Percentiles rank a stretch among this genome's conserved stretches.
Conservation (phyloP, 2,888 invertebrate genomes). For the Chorisops tibialis region DNA sequence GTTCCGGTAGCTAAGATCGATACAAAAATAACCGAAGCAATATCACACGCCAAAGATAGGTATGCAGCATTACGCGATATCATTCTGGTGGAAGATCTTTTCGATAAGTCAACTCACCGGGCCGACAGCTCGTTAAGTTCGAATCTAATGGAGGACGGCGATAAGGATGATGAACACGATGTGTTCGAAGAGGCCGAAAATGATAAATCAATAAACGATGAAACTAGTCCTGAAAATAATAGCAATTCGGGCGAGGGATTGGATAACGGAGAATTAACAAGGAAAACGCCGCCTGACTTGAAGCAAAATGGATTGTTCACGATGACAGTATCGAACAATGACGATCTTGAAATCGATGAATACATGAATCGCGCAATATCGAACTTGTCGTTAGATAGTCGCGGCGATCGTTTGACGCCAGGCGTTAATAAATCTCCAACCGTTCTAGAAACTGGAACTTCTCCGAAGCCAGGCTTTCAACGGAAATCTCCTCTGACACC, state of each 20-base stretch:
- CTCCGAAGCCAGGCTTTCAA: conserved; percentile 25
- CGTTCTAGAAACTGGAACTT: conserved; percentile 30
- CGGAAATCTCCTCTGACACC: conserved; percentile 27
- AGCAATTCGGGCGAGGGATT: conserved; percentile 47
- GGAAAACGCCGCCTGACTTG: conserved; percentile 38
- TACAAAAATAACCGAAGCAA: conserved; percentile 53
- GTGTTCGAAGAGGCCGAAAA: conserved; percentile 44
- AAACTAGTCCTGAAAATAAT: conserved; percentile 47
- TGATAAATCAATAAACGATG: conserved; percentile 46
- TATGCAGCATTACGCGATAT: conserved; percentile 80
- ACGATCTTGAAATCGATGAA: conserved; percentile 52
- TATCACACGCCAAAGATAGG: conserved; percentile 61
- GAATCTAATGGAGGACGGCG: conserved; percentile 53
- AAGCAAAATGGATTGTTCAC: conserved; percentile 34
- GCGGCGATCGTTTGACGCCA: conserved; percentile 50
- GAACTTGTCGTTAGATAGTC: conserved; percentile 50
- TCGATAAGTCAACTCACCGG: conserved; percentile 51
- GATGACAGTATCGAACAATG: conserved; percentile 42
- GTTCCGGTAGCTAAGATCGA: conserved; percentile 49
- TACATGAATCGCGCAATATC: conserved; percentile 52
- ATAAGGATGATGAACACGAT: conserved; percentile 53
- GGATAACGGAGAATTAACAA: conserved; percentile 42
- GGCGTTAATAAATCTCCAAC: conserved; percentile 35
- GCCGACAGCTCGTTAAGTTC: conserved; percentile 43
- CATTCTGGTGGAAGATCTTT: conserved; percentile 61